phyloP scores from a whole-genome alignment of 2,888 invertebrate species.

The Hyposoter didymator region DNA sequence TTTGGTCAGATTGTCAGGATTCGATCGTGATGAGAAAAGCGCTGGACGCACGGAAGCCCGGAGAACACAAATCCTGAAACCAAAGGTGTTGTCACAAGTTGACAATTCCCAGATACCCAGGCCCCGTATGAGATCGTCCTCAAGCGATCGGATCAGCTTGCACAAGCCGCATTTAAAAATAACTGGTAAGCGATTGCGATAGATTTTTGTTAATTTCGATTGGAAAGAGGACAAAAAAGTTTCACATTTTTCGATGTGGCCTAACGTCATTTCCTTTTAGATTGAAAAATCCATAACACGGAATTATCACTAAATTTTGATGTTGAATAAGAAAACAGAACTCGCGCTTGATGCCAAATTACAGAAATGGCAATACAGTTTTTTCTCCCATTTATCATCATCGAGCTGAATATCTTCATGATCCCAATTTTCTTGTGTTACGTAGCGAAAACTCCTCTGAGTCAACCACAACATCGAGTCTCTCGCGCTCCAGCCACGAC shows the following conservation, averaged over 20 bases:
- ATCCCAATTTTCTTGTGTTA: neutral
- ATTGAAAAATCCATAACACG: neutral
- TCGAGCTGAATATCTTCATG: neutral
- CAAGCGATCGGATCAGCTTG: slow-evolving; percentile 73
- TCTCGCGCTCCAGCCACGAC: slow-evolving; percentile 53
- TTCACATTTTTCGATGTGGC: neutral
- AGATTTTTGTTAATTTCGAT: neutral
- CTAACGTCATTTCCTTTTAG: neutral
- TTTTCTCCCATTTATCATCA: neutral
- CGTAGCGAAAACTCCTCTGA: slow-evolving; percentile 62
- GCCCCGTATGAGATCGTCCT: slow-evolving; percentile 74
- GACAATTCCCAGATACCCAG: slow-evolving; percentile 78
- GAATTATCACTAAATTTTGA: neutral
- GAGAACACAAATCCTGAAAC: slow-evolving; percentile 69
- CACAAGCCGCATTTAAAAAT: slow-evolving; percentile 73
- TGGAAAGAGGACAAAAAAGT: neutral
- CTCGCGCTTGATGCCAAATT: neutral
- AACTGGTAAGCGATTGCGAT: slow-evolving; percentile 69
- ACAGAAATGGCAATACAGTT: neutral
- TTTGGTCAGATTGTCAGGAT: slow-evolving; percentile 74
- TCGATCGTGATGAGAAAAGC: slow-evolving; percentile 74
- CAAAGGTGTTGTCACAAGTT: slow-evolving; percentile 60
- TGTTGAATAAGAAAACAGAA: neutral
- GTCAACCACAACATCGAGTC: slow-evolving; percentile 44
- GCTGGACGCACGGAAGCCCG: slow-evolving; percentile 69